Conservation (phyloP, 2,113 vertebrate genomes). For the Castor canadensis region DNA sequence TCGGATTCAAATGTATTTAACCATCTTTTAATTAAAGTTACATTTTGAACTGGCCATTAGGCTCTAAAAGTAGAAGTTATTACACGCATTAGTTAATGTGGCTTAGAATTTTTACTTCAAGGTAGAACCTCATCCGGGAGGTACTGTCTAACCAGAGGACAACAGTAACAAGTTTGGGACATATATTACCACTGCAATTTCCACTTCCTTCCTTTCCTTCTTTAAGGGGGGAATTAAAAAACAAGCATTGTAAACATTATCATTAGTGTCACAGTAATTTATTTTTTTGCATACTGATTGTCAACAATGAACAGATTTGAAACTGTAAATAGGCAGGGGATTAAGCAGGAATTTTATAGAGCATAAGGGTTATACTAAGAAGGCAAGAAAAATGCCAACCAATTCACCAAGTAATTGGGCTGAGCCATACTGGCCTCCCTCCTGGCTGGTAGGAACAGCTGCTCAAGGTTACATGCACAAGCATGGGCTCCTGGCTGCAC, state of each 20-base stretch:
- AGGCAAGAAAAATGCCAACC: slow-evolving; percentile 51
- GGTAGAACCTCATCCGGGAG: background rate
- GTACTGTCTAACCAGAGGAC: background rate
- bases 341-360: slow-evolving; percentile 63
- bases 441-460: background rate
- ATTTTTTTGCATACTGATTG: slow-evolving; percentile 71
- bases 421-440: background rate
- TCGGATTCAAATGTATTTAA: rapidly evolving
- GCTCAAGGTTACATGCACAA: background rate
- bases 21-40: slow-evolving; percentile 24
- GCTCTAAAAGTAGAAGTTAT: background rate
- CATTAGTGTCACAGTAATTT: slow-evolving; percentile 72
- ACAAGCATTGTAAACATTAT: slow-evolving; percentile 49
- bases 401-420: no score
- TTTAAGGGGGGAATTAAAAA: slow-evolving; percentile 4
- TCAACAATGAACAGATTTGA: slow-evolving; percentile 61
- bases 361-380: background rate
- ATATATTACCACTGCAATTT: background rate
- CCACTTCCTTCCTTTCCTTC: background rate
- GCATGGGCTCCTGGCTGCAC: background rate
- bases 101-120: slow-evolving; percentile 23
- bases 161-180: background rate
- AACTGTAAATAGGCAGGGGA: slow-evolving; percentile 5
- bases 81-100: background rate
- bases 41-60: slow-evolving; percentile 34